Evolutionary conservation across 2,113 vertebrate species (phyloP), one percentile per base, ranked within the genome.

Genomic region (Ciconia stormi): DNA sequence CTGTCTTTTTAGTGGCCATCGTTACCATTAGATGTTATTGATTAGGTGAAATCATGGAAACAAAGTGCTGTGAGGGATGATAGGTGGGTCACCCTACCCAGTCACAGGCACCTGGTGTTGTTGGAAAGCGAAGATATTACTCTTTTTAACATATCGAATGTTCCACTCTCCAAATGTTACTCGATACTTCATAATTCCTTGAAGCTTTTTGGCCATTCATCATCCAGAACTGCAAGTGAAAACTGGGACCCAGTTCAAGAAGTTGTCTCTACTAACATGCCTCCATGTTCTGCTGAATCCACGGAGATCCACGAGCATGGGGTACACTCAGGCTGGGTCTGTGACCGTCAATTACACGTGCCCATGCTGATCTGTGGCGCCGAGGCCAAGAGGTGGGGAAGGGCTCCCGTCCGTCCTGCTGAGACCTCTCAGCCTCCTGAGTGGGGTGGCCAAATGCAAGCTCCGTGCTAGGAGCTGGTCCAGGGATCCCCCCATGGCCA

Each of bases 281-380:
- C 46, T 67, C 18, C 46, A 16, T 15, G 5, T 71, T 55, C 55
- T 67, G 55, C 59, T 3, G 40, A 72, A n/a, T 52, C 80, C 55
- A 0, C 0, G 7, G 61, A 67, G 65, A 78, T 36, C 55, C 30
- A 3, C 0, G 0, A 55, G 65, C 22, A 9, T 8, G 27, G 59
- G 13, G 6, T 36, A 2, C 0, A 1, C 36, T 56, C 13, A 30
- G 49, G 67, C 76, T 78, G 81, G 15, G 10, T 63, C 63, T 53
- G 34, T 77, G 73, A 23, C 32, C 3, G 3, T 40, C 44, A 18
- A 5, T 70, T 40, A 49, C 3, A 0, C 0, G 0, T 78, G 46
- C 55, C 91, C 42, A 4, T 2, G 2, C 72, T 56, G 27, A 53
- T 46, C 46, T 36, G 38, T 0, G 5, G 50, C 1, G 0, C 58